phyloP scores from a whole-genome alignment of 2,888 invertebrate species.

The Chymomyza procnemis region DNA sequence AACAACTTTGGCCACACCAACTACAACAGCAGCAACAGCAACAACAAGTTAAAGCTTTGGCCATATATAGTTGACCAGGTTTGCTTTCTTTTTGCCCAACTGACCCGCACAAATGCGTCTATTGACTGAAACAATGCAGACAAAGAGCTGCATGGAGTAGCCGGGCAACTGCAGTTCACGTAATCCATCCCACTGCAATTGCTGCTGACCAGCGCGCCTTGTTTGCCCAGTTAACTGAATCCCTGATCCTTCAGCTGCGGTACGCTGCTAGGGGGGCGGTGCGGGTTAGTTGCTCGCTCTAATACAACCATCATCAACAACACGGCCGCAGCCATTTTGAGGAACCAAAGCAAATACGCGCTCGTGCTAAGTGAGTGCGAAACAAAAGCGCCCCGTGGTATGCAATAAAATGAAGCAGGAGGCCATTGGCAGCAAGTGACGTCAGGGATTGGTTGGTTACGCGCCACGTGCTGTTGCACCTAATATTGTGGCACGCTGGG shows the following conservation, averaged over 20 bases:
- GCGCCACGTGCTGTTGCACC: background rate
- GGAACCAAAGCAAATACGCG: slow-evolving; percentile 16
- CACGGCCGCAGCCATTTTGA: background rate
- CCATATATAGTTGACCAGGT: background rate
- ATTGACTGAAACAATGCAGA: slow-evolving; percentile 69
- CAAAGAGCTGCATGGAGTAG: slow-evolving; percentile 36
- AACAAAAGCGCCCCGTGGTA: slow-evolving; percentile 53
- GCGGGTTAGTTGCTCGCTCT: slow-evolving; percentile 33
- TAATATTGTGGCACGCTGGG: background rate
- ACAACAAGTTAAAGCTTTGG: no score
- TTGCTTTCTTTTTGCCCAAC: slow-evolving; percentile 58
- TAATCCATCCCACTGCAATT: slow-evolving; percentile 23
- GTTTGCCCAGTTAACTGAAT: slow-evolving; percentile 4
- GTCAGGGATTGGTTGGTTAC: background rate
- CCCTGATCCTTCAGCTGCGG: background rate
- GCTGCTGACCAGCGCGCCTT: slow-evolving; percentile 13
- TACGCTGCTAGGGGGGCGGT: no score
- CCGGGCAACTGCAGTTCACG: no score
- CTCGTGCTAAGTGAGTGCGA: slow-evolving; percentile 45
- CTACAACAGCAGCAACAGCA: background rate
- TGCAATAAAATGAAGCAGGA: background rate
- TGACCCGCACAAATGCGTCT: slow-evolving; percentile 72
- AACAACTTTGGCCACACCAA: slow-evolving; percentile 24
- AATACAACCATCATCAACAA: background rate
- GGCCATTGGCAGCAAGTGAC: background rate